A percentile compares a stretch with the other conserved stretches of the same genome.
Conservation (phyloP, 2,797 vertebrate genomes). For the Zenarchopterus dispar region DNA sequence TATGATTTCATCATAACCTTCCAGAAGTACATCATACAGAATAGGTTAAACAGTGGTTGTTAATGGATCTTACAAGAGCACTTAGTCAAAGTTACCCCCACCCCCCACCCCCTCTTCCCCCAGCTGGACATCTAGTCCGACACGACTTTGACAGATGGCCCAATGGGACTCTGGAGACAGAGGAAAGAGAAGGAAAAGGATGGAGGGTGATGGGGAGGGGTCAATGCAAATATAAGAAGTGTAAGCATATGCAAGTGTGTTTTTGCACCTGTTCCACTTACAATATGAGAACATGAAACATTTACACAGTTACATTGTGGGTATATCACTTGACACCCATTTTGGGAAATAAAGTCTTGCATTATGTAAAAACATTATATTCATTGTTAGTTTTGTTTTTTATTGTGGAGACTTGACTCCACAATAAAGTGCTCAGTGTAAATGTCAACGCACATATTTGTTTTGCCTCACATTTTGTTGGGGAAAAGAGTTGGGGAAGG, state of each 20-base stretch:
- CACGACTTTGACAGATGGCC: constrained; percentile 76
- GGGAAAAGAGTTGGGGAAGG: background rate
- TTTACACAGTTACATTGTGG: too few relatives aligned
- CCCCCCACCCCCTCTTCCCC: constrained; percentile 12
- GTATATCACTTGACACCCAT: too few relatives aligned
- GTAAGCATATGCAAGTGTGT: background rate
- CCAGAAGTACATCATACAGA: constrained; percentile 18
- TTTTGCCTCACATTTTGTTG: background rate
- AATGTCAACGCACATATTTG: too few relatives aligned
- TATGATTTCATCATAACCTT: constrained; percentile 31
- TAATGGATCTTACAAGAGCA: constrained; percentile 56
- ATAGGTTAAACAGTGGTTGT: constrained; percentile 29
- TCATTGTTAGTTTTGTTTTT: too few relatives aligned
- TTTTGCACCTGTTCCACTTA: background rate
- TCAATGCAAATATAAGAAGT: constrained; percentile 34
- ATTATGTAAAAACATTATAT: too few relatives aligned
- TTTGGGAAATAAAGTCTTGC: too few relatives aligned
- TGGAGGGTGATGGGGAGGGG: constrained; percentile 33
- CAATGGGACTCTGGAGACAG: constrained; percentile 52
- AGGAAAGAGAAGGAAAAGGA: constrained; percentile 29
- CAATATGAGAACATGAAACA: too few relatives aligned
- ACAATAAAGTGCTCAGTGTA: too few relatives aligned
- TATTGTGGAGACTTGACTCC: too few relatives aligned
- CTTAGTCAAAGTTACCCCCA: constrained; percentile 45
- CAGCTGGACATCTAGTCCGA: constrained; percentile 61